Evolutionary conservation across 2,888 invertebrate species (phyloP).

Genomic region (Ochropleura plecta): DNA sequence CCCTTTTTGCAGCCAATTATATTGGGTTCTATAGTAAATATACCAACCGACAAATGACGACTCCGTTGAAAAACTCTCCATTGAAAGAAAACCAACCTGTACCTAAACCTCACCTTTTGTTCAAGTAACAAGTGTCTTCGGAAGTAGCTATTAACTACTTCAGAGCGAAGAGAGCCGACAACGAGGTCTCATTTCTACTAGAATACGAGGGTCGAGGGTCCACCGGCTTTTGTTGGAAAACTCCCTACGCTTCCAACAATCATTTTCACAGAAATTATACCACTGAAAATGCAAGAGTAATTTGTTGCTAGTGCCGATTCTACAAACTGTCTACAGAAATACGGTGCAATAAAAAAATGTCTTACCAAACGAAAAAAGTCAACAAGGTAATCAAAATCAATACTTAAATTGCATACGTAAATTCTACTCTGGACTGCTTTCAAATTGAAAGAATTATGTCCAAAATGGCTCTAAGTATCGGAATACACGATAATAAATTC

Average conservation of each 20-base stretch:
- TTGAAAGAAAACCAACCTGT: slow-evolving; percentile 30
- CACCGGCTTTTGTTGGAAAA: slow-evolving; percentile 61
- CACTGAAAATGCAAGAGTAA: slow-evolving; percentile 54
- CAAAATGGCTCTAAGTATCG: too few relatives aligned
- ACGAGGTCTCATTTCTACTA: slow-evolving; percentile 63
- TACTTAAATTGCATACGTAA: background rate
- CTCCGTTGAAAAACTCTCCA: background rate
- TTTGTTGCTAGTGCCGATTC: slow-evolving; percentile 14
- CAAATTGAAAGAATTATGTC: too few relatives aligned
- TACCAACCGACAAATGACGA: background rate
- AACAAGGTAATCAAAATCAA: background rate
- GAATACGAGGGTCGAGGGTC: slow-evolving; percentile 65
- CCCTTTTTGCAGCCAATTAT: background rate
- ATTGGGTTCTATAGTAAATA: background rate
- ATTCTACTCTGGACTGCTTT: background rate
- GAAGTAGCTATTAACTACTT: slow-evolving; percentile 78
- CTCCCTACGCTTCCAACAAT: slow-evolving; percentile 55
- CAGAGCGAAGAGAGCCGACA: slow-evolving; percentile 62
- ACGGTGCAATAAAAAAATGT: background rate
- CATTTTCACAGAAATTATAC: slow-evolving; percentile 66
- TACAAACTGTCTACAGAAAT: background rate
- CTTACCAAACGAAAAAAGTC: background rate
- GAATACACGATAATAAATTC: too few relatives aligned
- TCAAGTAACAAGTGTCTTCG: slow-evolving; percentile 71
- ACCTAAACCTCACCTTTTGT: slow-evolving; percentile 61